Evolutionary conservation across 2,113 vertebrate species (phyloP), one percentile per base, ranked within the genome.

Genomic region (Lasiurus cinereus): DNA sequence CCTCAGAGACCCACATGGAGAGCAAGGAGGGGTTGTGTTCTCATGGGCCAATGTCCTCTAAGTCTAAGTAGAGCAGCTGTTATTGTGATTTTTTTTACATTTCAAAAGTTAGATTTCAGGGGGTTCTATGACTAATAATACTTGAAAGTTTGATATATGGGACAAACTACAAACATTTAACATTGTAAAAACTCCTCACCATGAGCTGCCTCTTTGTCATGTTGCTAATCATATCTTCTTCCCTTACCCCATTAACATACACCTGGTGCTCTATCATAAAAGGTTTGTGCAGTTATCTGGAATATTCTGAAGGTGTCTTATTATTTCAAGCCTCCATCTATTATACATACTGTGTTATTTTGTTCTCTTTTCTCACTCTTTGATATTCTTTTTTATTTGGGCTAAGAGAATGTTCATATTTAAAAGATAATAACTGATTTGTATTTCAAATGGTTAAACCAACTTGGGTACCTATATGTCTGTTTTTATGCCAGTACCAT

Each of bases 391-490:
- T 94, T 84, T 36, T 86, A 52, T 13, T 46, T 79, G 27, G 31
- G 2, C 1, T 82, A 43, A 2, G 8, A 64, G 27, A 13, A 64
- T 62, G 48, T 83, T 88, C 64, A 78, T 66, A 66, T 31, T 66
- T 78, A 48, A 80, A 79, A 91, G 46, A 74, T 14, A 94, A 70
- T 18, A 7, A 7, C 1, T 31, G 43, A 74, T 70, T 69, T 83
- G 13, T 73, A 74, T 79, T 95, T 86, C 67, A 77, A 21, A 62
- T 89, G 22, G 2, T 22, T 66, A 86, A 56, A 33, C 8, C 74
- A 83, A 74, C 62, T 90, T 95, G 56, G 39, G 72, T 64, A 83
- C n/a, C 52, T 94, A 83, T 6, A 79, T 56, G 54, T 22, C 54
- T 56, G 21, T 56, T 56, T 56, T 56, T 56, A 56, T 56, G 54